Evolutionary conservation across 2,888 invertebrate genomes (phyloP).

Genomic region (Euplexia lucipara): DNA sequence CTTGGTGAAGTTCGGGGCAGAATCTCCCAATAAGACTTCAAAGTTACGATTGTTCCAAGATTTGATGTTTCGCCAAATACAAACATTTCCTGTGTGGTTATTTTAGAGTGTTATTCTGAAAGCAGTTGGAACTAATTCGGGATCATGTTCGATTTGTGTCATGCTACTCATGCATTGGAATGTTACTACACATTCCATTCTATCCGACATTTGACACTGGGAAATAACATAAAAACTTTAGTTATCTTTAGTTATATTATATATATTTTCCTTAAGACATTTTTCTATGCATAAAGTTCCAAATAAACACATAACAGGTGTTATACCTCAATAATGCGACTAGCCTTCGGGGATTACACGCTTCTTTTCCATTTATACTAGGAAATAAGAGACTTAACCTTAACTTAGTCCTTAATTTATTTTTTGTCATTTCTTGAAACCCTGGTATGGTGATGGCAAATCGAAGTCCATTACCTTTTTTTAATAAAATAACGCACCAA

Average conservation of each 20-base stretch:
- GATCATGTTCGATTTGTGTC: conserved; percentile 38
- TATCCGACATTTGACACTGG: conserved; percentile 16
- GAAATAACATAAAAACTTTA: not conserved
- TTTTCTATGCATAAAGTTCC: too few relatives aligned
- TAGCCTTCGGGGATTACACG: conserved; percentile 5
- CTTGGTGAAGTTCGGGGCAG: not conserved
- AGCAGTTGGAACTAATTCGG: conserved; percentile 38
- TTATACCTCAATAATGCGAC: too few relatives aligned
- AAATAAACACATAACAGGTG: not conserved
- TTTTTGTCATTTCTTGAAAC: too few relatives aligned
- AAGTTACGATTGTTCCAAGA: conserved; percentile 15
- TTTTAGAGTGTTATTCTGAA: conserved; percentile 7
- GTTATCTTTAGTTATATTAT: too few relatives aligned
- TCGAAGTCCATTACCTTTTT: too few relatives aligned
- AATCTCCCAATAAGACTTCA: not conserved
- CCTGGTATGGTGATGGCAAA: too few relatives aligned
- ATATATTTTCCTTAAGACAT: too few relatives aligned
- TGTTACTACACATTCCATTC: conserved; percentile 29
- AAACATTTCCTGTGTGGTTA: conserved; percentile 22
- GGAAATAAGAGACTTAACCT: too few relatives aligned
- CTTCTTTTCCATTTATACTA: conserved; percentile 1
- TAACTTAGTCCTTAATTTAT: too few relatives aligned
- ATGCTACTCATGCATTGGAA: conserved; percentile 26
- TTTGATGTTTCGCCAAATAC: conserved; percentile 28
- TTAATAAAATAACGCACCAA: too few relatives aligned